Evolutionary conservation across 2,113 vertebrate species (phyloP).

Genomic region (Glaucidium brasilianum): DNA sequence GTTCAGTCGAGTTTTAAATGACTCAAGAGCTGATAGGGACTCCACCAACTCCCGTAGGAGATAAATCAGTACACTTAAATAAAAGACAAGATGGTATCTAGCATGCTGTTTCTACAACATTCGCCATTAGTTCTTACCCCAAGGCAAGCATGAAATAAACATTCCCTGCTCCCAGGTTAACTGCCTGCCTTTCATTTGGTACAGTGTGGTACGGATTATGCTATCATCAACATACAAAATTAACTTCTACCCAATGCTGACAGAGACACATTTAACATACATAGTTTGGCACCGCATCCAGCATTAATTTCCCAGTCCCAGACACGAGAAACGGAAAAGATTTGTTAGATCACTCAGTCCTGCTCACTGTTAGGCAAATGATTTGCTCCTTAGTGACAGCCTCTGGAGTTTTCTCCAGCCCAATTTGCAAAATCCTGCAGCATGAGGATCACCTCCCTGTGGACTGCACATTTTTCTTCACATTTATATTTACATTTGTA

Average conservation of each 20-base stretch:
- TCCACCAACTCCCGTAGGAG: conserved; percentile 40
- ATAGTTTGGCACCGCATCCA: neutral
- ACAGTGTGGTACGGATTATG: neutral
- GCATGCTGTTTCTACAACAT: conserved; percentile 46
- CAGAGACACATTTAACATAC: conserved; percentile 19
- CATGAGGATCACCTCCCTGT: neutral
- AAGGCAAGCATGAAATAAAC: conserved; percentile 65
- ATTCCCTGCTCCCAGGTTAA: conserved; percentile 54
- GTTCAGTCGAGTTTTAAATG: conserved; percentile 64
- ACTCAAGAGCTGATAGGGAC: conserved; percentile 55
- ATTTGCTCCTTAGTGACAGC: conserved; percentile 31
- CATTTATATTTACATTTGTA: neutral
- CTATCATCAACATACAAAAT: conserved; percentile 26
- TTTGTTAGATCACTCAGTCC: conserved; percentile 32
- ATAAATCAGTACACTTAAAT: conserved; percentile 67
- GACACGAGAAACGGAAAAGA: neutral
- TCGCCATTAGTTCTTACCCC: conserved; percentile 58
- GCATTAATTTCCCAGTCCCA: conserved; percentile 50
- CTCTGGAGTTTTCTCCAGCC: conserved; percentile 5
- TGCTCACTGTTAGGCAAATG: conserved; percentile 48
- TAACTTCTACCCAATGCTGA: conserved; percentile 15
- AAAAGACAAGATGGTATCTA: conserved; percentile 68
- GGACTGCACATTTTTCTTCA: neutral
- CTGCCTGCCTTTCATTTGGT: conserved; percentile 28
- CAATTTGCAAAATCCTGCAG: neutral